Conservation (phyloP, 2,113 vertebrate genomes). For the Pachyramphus minor region DNA sequence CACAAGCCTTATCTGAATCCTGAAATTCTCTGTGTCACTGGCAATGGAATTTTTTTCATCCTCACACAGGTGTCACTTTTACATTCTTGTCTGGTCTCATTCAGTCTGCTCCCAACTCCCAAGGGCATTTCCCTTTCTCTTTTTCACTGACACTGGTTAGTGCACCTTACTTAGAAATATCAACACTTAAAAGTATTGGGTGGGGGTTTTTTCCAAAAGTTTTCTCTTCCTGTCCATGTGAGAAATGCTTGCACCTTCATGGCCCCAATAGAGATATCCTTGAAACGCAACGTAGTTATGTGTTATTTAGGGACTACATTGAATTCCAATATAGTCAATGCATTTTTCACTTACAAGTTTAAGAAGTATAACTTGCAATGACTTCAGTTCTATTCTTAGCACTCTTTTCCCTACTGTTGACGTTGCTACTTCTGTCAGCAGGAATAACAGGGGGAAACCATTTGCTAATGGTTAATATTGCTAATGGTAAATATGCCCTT, state of each 20-base stretch:
- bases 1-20: not conserved
- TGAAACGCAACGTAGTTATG: not conserved
- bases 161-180: not conserved
- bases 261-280: not conserved
- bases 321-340: not conserved
- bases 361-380: not conserved
- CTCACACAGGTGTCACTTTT: not conserved
- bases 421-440: not conserved
- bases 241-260: not conserved
- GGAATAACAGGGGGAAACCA: not conserved
- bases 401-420: not conserved
- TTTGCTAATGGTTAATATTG: not conserved
- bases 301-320: not conserved
- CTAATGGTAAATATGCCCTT: not conserved
- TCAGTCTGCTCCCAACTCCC: not conserved
- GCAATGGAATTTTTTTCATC: not conserved
- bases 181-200: not conserved
- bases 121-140: not conserved
- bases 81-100: not conserved
- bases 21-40: not conserved
- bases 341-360: not conserved
- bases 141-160: not conserved
- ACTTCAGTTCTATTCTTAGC: not conserved
- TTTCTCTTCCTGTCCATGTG: not conserved
- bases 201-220: not conserved